These are phyloP conservation scores for Cylloceria caligata DNA, from an alignment of 2,888 invertebrate genomes.

Conservation along the genomic window DNA sequence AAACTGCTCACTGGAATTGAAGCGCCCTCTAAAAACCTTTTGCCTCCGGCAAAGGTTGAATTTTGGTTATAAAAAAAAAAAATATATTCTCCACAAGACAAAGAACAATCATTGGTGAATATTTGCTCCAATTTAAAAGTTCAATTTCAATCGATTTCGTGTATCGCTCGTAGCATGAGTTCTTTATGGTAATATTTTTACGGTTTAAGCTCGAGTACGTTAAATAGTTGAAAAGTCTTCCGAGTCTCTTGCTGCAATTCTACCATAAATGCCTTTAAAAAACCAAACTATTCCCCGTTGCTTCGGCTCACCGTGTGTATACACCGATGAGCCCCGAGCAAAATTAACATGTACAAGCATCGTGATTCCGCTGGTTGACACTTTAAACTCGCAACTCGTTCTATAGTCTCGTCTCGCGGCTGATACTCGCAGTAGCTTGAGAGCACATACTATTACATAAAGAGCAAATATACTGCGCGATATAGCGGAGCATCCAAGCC, in stretches of 20 bases:
- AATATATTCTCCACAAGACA: background rate
- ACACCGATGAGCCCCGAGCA: background rate
- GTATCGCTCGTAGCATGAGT: background rate
- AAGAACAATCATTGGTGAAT: background rate
- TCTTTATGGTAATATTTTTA: constrained; percentile 31
- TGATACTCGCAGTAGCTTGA: background rate
- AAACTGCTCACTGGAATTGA: constrained; percentile 4
- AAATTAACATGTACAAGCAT: constrained; percentile 42
- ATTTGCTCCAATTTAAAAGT: constrained; percentile 25
- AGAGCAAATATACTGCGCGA: constrained; percentile 2
- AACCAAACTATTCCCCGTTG: background rate
- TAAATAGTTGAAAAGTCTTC: constrained; percentile 21
- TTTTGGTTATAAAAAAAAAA: background rate
- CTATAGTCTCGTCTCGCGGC: constrained; percentile 5
- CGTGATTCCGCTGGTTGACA: constrained; percentile 16
- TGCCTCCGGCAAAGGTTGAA: background rate
- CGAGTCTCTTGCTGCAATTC: background rate
- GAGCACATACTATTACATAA: constrained; percentile 9
- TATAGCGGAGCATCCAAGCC: constrained; percentile 23
- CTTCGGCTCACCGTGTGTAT: background rate
- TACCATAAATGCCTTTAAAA: background rate
- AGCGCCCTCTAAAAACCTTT: constrained; percentile 10
- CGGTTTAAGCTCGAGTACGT: background rate
- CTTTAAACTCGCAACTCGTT: constrained; percentile 3
- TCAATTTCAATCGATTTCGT: constrained; percentile 26